Conservation (phyloP, 2,888 invertebrate species). For the Cordilura impudica region DNA sequence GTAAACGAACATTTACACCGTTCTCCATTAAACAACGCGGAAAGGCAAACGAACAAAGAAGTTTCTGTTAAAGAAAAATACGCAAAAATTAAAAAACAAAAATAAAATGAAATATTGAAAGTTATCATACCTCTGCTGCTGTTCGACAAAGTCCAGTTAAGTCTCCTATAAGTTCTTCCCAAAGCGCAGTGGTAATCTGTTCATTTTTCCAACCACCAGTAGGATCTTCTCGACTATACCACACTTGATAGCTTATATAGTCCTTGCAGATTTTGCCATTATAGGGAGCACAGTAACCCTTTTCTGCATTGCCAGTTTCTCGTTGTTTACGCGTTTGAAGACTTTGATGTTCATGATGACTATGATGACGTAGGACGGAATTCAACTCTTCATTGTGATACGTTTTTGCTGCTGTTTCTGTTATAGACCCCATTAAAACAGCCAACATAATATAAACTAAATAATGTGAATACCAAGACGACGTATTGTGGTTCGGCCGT, state of each 20-base stretch:
- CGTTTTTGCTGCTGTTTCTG: conserved; percentile 28
- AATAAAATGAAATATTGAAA: background rate
- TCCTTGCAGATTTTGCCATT: conserved; percentile 89
- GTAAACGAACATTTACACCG: conserved; percentile 84
- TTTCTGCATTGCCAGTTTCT: conserved; percentile 68
- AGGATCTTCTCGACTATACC: conserved; percentile 84
- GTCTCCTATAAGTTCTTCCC: conserved; percentile 90
- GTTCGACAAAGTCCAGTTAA: conserved; percentile 90
- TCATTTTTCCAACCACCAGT: conserved; percentile 88
- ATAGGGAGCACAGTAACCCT: conserved; percentile 91
- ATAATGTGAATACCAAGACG: background rate
- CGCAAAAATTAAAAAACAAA: background rate
- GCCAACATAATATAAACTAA: conserved; percentile 16
- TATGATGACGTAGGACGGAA: conserved; percentile 65
- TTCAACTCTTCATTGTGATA: conserved; percentile 38
- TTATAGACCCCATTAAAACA: conserved; percentile 14
- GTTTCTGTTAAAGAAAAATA: conserved; percentile 82
- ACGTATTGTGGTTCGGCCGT: conserved; percentile 1
- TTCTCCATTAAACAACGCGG: conserved; percentile 87
- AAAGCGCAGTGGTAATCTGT: conserved; percentile 88
- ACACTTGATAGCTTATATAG: conserved; percentile 84
- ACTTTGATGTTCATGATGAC: conserved; percentile 68
- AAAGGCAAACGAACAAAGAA: conserved; percentile 95
- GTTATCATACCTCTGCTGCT: conserved; percentile 86
- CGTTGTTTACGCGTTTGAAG: conserved; percentile 63